Conservation (phyloP, 2,797 vertebrate species). For the Lepilemur septentrionalis region DNA sequence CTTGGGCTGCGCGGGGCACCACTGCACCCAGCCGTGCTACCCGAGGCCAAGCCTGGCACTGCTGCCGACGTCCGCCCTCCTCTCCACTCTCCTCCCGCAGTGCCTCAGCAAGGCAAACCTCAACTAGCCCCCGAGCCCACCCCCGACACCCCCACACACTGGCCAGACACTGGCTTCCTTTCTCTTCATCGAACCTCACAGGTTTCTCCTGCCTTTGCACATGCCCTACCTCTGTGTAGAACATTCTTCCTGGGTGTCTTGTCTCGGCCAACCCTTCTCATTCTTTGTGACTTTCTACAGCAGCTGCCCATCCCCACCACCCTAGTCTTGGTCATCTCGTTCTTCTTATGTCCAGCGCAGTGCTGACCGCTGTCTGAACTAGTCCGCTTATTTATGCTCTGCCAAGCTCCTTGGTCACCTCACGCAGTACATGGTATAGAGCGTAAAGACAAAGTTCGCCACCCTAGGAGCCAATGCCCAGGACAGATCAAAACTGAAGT, state of each 20-base stretch:
- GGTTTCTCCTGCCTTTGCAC: background rate
- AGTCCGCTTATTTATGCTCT: background rate
- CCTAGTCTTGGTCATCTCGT: fast-evolving
- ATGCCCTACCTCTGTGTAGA: background rate
- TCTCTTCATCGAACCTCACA: background rate
- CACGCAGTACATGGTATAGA: fast-evolving
- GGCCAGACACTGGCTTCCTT: background rate
- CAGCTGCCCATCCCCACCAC: background rate
- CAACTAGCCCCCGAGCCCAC: background rate
- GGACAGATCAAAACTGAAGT: background rate
- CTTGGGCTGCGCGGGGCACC: fast-evolving
- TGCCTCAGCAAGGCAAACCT: background rate
- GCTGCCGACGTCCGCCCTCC: no score
- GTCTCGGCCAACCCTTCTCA: background rate
- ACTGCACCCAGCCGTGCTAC: background rate
- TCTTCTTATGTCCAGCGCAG: background rate
- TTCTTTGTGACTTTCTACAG: background rate
- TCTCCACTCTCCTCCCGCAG: background rate
- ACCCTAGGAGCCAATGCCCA: no score
- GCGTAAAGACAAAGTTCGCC: background rate
- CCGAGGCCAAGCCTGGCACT: background rate
- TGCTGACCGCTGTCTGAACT: background rate
- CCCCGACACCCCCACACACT: background rate
- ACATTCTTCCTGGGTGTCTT: background rate
- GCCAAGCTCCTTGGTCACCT: background rate